A percentile compares a stretch with the other conserved stretches of the same genome.
These are phyloP conservation scores for Neoascia interrupta DNA, from an alignment of 2,888 invertebrate species.

Conservation along the genomic window DNA sequence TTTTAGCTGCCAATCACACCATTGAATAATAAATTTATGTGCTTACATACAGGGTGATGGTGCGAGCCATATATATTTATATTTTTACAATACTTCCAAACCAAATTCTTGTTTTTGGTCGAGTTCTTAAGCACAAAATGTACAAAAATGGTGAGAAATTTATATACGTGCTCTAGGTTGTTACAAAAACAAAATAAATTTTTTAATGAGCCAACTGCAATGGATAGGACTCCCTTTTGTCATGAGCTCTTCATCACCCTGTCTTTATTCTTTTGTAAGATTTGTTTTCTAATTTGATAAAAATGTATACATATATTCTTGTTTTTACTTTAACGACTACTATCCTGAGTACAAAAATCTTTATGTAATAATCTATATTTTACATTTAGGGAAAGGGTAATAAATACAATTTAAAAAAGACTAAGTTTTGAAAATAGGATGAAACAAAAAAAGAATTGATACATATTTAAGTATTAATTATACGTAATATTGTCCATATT, in stretches of 20 bases:
- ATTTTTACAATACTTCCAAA: too few relatives aligned
- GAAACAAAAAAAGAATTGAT: background rate
- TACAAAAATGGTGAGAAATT: too few relatives aligned
- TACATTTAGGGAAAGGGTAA: slow-evolving; percentile 5
- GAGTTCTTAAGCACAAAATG: too few relatives aligned
- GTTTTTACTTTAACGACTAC: slow-evolving; percentile 43
- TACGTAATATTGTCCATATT: slow-evolving; percentile 62
- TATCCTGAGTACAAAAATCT: slow-evolving; percentile 66
- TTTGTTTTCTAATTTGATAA: slow-evolving; percentile 7
- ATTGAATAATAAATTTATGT: background rate
- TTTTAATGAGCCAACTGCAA: too few relatives aligned
- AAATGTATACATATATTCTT: slow-evolving; percentile 2
- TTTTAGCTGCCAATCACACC: slow-evolving; percentile 28
- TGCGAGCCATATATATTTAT: too few relatives aligned
- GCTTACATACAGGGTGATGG: background rate
- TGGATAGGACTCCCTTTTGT: too few relatives aligned
- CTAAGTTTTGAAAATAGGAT: background rate
- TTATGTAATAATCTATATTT: slow-evolving; percentile 33
- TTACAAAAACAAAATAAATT: too few relatives aligned
- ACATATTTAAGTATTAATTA: slow-evolving; percentile 17
- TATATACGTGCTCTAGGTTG: too few relatives aligned
- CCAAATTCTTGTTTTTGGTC: too few relatives aligned
- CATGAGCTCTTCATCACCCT: too few relatives aligned
- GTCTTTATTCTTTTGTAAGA: background rate
- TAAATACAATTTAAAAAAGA: slow-evolving; percentile 2